phyloP scores from a whole-genome alignment of 1,140 invertebrate genomes.

The Pentalonia nigronervosa region DNA sequence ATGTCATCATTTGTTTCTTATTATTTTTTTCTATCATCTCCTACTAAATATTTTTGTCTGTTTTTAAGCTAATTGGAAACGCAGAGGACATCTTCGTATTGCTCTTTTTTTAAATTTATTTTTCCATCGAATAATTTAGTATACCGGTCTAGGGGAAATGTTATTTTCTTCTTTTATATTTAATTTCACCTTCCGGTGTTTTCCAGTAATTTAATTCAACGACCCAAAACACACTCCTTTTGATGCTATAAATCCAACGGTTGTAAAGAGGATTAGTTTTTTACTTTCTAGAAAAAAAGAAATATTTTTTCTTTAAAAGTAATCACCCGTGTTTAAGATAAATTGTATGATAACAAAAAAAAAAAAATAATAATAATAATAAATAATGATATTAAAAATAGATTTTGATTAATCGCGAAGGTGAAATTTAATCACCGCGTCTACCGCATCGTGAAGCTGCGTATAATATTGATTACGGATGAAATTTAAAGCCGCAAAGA shows the following conservation, averaged over 20 bases:
- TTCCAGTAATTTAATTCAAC: constrained; percentile 29
- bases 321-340: background rate
- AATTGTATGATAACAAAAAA: constrained; percentile 1
- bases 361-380: background rate
- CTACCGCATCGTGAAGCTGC: background rate
- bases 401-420: background rate
- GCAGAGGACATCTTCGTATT: background rate
- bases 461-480: background rate
- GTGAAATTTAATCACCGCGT: background rate
- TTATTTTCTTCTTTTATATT: constrained; percentile 26
- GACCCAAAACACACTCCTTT: constrained; percentile 4
- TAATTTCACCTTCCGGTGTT: constrained; percentile 33
- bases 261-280: constrained; percentile 29
- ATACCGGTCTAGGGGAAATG: background rate
- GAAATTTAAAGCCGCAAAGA: background rate
- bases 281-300: background rate
- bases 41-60: background rate
- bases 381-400: constrained; percentile 16
- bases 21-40: background rate
- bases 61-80: constrained; percentile 13
- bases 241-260: constrained; percentile 23
- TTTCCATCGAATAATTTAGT: constrained; percentile 34
- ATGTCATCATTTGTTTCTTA: background rate
- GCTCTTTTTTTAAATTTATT: background rate
- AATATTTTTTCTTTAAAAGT: background rate